These are phyloP conservation scores for Drosophila erecta DNA, from an alignment of 1,140 invertebrate species.

Conservation along the genomic window DNA sequence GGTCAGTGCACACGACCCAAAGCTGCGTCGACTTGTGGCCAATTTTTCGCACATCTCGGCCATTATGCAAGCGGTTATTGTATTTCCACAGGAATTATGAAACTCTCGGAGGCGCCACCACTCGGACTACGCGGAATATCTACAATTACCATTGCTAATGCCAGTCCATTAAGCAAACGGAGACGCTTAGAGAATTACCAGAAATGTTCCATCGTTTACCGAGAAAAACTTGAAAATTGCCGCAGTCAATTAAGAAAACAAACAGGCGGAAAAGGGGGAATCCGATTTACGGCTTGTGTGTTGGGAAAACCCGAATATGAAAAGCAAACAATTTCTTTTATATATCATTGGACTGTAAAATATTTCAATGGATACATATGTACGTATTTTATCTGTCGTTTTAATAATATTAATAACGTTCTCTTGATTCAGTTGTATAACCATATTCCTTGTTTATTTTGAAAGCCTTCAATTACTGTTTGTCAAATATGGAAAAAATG, in stretches of 20 bases:
- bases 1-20: constrained; percentile 77
- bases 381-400: no score
- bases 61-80: constrained; percentile 68
- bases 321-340: no score
- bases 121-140: constrained; percentile 21
- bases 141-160: constrained; percentile 46
- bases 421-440: no score
- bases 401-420: no score
- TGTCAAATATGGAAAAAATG: no score
- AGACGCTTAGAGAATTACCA: constrained; percentile 51
- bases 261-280: constrained; percentile 20
- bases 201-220: constrained; percentile 54
- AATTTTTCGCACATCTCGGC: constrained; percentile 74
- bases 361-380: no score
- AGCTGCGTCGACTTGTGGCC: constrained; percentile 57
- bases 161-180: constrained; percentile 56
- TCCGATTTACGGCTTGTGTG: not conserved
- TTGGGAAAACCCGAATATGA: no score
- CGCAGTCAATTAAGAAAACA: constrained; percentile 38
- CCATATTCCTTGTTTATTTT: no score
- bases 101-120: constrained; percentile 36
- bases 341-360: no score
- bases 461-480: no score
- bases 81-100: constrained; percentile 70
- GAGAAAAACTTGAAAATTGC: constrained; percentile 30